A percentile compares a stretch with the other conserved stretches of the same genome.
Conservation (phyloP, 2,888 invertebrate species). For the Melanargia galathea region DNA sequence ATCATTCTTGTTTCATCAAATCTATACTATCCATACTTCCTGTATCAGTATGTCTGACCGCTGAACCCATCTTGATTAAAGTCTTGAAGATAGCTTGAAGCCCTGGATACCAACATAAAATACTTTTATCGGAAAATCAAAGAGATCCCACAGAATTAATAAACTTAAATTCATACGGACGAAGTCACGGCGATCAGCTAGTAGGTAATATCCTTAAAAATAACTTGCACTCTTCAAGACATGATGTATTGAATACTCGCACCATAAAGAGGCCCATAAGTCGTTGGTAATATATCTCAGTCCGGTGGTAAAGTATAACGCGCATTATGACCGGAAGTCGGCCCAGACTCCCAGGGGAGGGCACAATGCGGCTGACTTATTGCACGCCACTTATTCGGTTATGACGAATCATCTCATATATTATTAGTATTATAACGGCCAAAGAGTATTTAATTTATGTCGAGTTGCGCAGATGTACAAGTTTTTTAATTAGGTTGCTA, state of each 20-base stretch:
- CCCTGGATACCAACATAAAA: no score
- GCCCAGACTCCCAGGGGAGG: conserved; percentile 47
- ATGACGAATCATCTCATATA: conserved; percentile 75
- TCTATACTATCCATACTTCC: no score
- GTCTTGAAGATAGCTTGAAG: no score
- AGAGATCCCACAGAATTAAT: no score
- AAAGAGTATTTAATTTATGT: conserved; percentile 49
- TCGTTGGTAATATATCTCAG: conserved; percentile 34
- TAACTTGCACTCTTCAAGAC: conserved; percentile 7
- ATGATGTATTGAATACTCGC: conserved; percentile 25
- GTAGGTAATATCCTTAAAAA: neutral
- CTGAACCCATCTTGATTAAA: no score
- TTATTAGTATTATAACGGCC: conserved; percentile 68
- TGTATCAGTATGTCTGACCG: no score
- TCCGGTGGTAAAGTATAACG: conserved; percentile 38
- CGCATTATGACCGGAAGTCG: conserved; percentile 58
- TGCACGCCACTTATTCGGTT: conserved; percentile 66
- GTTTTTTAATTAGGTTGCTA: conserved; percentile 24
- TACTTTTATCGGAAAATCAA: no score
- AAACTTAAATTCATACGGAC: no score
- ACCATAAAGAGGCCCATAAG: conserved; percentile 27
- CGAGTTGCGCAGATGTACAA: conserved; percentile 40
- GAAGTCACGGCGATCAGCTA: no score
- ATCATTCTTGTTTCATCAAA: no score
- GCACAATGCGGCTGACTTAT: conserved; percentile 64